phyloP scores from a whole-genome alignment of 2,888 invertebrate genomes.

The Imbricaverruca yamaguchii region DNA sequence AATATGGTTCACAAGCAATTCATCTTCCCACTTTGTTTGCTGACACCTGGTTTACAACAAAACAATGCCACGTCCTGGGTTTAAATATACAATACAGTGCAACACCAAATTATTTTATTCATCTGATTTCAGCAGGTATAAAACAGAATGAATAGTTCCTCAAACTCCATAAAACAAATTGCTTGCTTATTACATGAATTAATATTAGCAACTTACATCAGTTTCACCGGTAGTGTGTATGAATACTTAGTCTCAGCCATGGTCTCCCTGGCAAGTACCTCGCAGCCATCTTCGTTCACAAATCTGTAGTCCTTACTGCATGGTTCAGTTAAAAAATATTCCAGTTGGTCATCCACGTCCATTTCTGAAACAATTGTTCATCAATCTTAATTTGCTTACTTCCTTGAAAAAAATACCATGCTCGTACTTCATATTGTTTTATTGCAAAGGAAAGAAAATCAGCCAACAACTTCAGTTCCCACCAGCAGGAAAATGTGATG shows the following conservation, averaged over 20 bases:
- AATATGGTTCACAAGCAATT: too few species aligned
- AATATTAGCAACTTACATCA: conserved; percentile 58
- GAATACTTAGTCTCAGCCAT: conserved; percentile 84
- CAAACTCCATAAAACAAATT: not conserved
- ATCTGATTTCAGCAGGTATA: not conserved
- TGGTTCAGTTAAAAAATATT: not conserved
- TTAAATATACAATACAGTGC: not conserved
- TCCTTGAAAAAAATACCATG: too few species aligned
- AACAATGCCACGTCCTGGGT: not conserved
- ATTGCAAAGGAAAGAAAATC: too few species aligned
- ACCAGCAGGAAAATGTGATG: too few species aligned
- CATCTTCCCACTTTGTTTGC: too few species aligned
- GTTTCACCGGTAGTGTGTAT: conserved; percentile 74
- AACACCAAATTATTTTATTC: not conserved
- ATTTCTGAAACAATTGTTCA: not conserved
- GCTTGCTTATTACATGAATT: not conserved
- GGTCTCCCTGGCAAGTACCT: conserved; percentile 51
- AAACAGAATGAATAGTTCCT: not conserved
- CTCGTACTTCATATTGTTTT: too few species aligned
- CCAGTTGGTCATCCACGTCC: not conserved
- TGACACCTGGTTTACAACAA: not conserved
- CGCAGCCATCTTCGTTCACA: not conserved
- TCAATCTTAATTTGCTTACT: not conserved
- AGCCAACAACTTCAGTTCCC: too few species aligned
- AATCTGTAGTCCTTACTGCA: not conserved